These are phyloP conservation scores for Ferrisia virgata DNA, from an alignment of 2,888 invertebrate genomes.

Conservation along the genomic window DNA sequence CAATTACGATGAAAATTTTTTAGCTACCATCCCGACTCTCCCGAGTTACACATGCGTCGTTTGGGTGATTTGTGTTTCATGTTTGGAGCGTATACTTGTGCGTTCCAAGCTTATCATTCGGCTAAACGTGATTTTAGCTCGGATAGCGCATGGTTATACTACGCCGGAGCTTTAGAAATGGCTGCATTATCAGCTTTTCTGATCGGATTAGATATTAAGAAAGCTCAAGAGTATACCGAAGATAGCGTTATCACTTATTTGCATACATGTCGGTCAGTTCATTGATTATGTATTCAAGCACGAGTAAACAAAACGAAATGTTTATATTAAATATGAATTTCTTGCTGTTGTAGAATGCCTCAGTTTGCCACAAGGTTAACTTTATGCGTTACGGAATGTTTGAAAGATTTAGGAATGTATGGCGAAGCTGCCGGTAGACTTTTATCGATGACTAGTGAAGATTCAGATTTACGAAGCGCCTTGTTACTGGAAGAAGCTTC, in stretches of 20 bases:
- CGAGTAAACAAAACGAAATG: background rate
- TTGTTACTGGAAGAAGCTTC: slow-evolving; percentile 92
- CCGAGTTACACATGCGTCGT: slow-evolving; percentile 88
- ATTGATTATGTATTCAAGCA: slow-evolving; percentile 49
- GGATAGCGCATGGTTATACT: slow-evolving; percentile 96
- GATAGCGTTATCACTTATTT: slow-evolving; percentile 89
- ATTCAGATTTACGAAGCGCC: slow-evolving; percentile 93
- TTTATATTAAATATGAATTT: background rate
- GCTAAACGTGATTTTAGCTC: slow-evolving; percentile 96
- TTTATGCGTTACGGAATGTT: slow-evolving; percentile 80
- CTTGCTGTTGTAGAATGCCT: slow-evolving; percentile 64
- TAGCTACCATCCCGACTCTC: slow-evolving; percentile 77
- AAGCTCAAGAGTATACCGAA: slow-evolving; percentile 88
- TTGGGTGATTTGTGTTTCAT: slow-evolving; percentile 94
- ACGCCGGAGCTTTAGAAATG: slow-evolving; percentile 96
- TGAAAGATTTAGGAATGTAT: slow-evolving; percentile 72
- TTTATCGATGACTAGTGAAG: slow-evolving; percentile 93
- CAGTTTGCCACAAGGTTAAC: slow-evolving; percentile 91
- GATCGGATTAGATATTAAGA: slow-evolving; percentile 70
- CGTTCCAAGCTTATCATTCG: slow-evolving; percentile 90
- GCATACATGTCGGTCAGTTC: slow-evolving; percentile 76
- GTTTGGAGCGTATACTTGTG: slow-evolving; percentile 88
- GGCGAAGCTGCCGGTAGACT: slow-evolving; percentile 93
- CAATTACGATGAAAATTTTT: slow-evolving; percentile 33
- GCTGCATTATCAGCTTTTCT: slow-evolving; percentile 88